Percentiles rank a stretch among this genome's conserved stretches.
phyloP scores from a whole-genome alignment of 1,140 invertebrate species.

The Phymastichus coffea region DNA sequence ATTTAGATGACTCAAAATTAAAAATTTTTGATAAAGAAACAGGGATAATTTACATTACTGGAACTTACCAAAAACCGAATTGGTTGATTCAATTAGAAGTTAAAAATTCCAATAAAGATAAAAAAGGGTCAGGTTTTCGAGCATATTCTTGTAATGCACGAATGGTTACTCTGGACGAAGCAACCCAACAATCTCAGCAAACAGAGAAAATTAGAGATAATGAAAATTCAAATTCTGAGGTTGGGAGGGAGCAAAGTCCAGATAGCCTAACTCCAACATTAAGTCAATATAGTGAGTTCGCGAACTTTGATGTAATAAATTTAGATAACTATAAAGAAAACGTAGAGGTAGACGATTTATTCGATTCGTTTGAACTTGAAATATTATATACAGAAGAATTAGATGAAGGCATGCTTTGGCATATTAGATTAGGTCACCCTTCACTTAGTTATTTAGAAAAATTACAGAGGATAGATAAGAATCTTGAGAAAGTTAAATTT shows the following conservation, averaged over 20 bases:
- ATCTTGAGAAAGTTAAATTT: slow-evolving; percentile 18
- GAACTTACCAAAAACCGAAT: slow-evolving; percentile 11
- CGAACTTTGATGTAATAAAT: background rate
- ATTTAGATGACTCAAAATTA: background rate
- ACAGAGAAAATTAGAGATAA: slow-evolving; percentile 10
- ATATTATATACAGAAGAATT: no score
- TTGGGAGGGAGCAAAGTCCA: slow-evolving; percentile 22
- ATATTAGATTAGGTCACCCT: slow-evolving; percentile 28
- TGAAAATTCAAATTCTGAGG: slow-evolving; percentile 15
- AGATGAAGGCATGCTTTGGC: slow-evolving; percentile 27
- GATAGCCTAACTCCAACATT: slow-evolving; percentile 1
- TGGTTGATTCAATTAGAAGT: slow-evolving; percentile 11
- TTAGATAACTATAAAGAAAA: no score
- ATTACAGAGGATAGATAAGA: slow-evolving; percentile 16
- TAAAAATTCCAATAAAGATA: slow-evolving; percentile 7
- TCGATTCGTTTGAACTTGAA: no score
- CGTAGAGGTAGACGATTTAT: no score
- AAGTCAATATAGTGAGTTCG: slow-evolving; percentile 5
- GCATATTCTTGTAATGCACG: no score
- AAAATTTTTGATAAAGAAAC: slow-evolving; percentile 5
- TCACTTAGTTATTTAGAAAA: slow-evolving; percentile 20
- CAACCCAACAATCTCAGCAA: no score
- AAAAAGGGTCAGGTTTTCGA: background rate
- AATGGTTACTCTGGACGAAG: no score
- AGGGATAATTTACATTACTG: background rate